Percentiles rank a stretch among this genome's conserved stretches.
Evolutionary conservation across 1,140 invertebrate species (phyloP).

Genomic region (Drosophila equinoxialis): DNA sequence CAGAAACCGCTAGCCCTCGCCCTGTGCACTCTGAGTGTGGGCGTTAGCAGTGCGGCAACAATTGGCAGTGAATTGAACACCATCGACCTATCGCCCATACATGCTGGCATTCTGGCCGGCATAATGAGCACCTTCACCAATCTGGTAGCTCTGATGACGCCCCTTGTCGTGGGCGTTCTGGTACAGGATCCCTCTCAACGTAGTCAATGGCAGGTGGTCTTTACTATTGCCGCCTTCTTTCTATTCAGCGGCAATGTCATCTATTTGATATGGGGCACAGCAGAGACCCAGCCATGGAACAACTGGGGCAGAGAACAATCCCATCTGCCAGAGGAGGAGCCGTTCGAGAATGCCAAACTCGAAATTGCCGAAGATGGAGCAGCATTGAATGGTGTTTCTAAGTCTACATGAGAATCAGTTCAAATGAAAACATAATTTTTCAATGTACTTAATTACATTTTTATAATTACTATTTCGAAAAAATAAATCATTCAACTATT

Average conservation of each 20-base stretch:
- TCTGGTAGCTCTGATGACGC: conserved; percentile 88
- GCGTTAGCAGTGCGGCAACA: conserved; percentile 89
- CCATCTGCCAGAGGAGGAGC: conserved; percentile 33
- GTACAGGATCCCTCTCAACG: conserved; percentile 85
- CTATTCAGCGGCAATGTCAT: conserved; percentile 88
- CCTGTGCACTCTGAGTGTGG: conserved; percentile 88
- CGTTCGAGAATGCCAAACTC: conserved; percentile 50
- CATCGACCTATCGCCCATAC: conserved; percentile 90
- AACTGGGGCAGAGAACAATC: conserved; percentile 49
- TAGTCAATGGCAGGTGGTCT: conserved; percentile 89
- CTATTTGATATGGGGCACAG: conserved; percentile 88
- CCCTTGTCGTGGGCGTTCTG: conserved; percentile 86
- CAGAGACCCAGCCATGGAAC: conserved; percentile 87
- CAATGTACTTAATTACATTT: conserved; percentile 8
- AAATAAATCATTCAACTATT: not conserved
- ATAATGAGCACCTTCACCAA: conserved; percentile 91
- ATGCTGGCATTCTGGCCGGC: conserved; percentile 87
- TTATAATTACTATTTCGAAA: not conserved
- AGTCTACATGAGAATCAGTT: not conserved
- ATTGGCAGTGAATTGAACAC: conserved; percentile 89
- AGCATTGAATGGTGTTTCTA: not conserved
- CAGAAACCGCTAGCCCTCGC: conserved; percentile 85
- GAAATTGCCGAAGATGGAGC: conserved; percentile 22
- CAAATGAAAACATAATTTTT: not conserved
- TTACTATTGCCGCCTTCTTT: conserved; percentile 88